Percentiles rank a stretch among this genome's conserved stretches.
phyloP scores from a whole-genome alignment of 2,797 vertebrate species.

The Malurus splendens region DNA sequence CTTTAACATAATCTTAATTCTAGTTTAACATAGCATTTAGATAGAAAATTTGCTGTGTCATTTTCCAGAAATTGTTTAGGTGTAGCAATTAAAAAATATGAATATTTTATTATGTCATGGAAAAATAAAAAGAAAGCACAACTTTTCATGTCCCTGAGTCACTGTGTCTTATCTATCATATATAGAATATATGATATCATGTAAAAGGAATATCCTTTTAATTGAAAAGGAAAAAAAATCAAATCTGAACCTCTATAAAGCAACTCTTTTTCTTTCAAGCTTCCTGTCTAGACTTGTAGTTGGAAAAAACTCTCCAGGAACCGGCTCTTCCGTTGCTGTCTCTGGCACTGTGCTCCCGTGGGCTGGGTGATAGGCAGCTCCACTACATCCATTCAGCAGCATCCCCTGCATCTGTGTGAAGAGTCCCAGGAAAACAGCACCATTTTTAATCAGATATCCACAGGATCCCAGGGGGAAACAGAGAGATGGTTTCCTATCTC shows the following conservation, averaged over 20 bases:
- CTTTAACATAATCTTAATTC: not conserved
- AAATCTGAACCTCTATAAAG: not conserved
- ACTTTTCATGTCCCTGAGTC: not conserved
- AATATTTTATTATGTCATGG: not conserved
- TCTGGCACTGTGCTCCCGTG: not conserved
- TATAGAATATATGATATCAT: not conserved
- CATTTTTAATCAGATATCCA: not conserved
- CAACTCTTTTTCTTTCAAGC: conserved; percentile 23
- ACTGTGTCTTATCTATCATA: not conserved
- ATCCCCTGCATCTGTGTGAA: not conserved
- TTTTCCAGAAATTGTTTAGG: not conserved
- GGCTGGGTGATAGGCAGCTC: not conserved
- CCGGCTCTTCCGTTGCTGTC: not conserved
- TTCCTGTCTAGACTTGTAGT: conserved; percentile 62
- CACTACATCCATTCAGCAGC: rapidly evolving
- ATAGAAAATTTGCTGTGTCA: not conserved
- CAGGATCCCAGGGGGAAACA: not conserved
- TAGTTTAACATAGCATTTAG: not conserved
- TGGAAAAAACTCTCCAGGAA: conserved; percentile 16
- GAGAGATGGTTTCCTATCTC: not conserved
- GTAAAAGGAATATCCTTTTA: conserved; percentile 16
- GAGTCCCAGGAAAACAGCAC: not conserved
- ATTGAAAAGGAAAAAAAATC: not conserved
- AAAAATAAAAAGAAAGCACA: not conserved
- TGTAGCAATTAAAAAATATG: not conserved